Conservation (phyloP, 2,888 invertebrate species). For the Tigriopus californicus region DNA sequence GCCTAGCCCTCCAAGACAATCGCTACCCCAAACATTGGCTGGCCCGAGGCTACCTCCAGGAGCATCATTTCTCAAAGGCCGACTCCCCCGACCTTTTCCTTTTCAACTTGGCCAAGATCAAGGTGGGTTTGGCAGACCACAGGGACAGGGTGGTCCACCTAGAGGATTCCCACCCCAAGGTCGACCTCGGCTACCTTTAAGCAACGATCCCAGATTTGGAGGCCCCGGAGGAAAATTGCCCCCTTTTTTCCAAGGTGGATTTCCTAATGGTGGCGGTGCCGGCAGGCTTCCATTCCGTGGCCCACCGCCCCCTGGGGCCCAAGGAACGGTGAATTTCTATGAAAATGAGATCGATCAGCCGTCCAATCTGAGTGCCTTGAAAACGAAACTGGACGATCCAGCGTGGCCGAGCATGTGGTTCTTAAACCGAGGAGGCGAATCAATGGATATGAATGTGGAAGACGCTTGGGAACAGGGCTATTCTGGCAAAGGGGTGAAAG, state of each 20-base stretch:
- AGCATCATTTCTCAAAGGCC: too few species aligned
- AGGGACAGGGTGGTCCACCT: not conserved
- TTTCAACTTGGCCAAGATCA: not conserved
- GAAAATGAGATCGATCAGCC: too few species aligned
- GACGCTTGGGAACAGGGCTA: constrained; percentile 62
- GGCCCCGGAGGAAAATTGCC: too few species aligned
- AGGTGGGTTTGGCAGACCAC: not conserved
- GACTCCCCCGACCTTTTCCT: too few species aligned
- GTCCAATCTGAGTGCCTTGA: not conserved
- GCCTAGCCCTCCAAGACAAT: not conserved
- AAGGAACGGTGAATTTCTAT: too few species aligned
- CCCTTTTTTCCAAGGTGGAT: too few species aligned
- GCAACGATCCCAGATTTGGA: too few species aligned
- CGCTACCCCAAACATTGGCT: not conserved
- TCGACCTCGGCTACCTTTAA: not conserved
- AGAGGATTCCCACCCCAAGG: constrained; percentile 1
- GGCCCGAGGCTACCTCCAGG: too few species aligned
- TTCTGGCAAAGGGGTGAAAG: constrained; percentile 82
- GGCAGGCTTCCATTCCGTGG: too few species aligned
- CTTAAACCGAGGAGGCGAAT: constrained; percentile 43
- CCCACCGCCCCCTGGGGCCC: too few species aligned
- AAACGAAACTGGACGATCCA: constrained; percentile 6
- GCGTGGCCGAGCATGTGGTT: constrained; percentile 12
- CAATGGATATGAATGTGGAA: constrained; percentile 87
- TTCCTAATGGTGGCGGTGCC: too few species aligned